Evolutionary conservation across 1,140 invertebrate genomes (phyloP), one percentile per base, ranked within the genome.

Genomic region (Eriocheir sinensis): DNA sequence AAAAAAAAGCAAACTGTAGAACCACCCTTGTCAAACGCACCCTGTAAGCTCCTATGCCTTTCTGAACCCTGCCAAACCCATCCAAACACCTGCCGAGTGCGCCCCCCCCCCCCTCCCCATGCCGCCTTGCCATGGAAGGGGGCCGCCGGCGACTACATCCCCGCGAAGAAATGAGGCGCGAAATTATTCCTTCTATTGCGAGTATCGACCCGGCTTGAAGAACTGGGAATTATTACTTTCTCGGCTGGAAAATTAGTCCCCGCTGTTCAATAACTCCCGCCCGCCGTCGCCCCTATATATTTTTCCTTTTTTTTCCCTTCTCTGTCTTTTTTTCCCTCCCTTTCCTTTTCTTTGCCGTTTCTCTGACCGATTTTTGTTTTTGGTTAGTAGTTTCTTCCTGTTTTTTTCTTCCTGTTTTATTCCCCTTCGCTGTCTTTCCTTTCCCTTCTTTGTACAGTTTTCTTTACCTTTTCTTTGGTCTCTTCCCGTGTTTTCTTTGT

Each of bases 201-300:
- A 40, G 34, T 79, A 89, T 93, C 48, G 83, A 93, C 30, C 83
- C 48, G 53, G 17, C 27, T 4, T 89, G 48, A 93, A 53, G 83
- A 89, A 40, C 44, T 89, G 48, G 48, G 92, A 79, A 93, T 88
- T 83, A 93, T 93, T 93, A 30, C 86, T 81, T 48, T 86, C 48
- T 86, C 85, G 79, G 30, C 92, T 89, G 92, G 91, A 93, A 93
- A 93, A 93, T 93, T 88, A 89, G 89, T 85, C 88, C 92, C 81
- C 83, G 36, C n/a, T 38, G 17, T 21, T 88, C 53, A 0, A 41
- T 48, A 38, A 40, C 44, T 48, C 2, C 44, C 36, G 53, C 36
- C 89, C 2, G 2, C n/a, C 53, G 27, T 34, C 60, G 40, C 53
- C 38, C 41, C 83, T 89, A 72, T 15, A 38, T 17, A 91, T 79